Base-by-base conservation (phyloP, 2,888 invertebrate species). In the Sylvicola fuscatus region DNA sequence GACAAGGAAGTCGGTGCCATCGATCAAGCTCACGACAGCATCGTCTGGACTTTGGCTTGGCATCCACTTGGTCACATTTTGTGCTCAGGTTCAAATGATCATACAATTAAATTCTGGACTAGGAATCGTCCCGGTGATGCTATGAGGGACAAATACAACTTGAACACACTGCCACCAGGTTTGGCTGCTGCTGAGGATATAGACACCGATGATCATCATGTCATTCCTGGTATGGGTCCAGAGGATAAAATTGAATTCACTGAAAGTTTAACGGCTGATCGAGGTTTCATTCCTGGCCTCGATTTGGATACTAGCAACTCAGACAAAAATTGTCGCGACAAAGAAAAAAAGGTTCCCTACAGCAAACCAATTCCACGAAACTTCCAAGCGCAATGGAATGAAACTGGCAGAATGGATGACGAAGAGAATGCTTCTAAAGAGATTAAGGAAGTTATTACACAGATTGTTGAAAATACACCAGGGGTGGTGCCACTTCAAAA, bases 31-130 rank as follows among this genome's bases (percentile, higher is more conserved):
- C 98, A 99, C 60, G 98, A 99, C 57, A 92, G 90, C 50, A 93
- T 95, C 52, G 93, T 98, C 3, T 99, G 98, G 98, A 89, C 92
- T 11, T 66, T 98, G 52, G 92, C 93, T 21, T 99, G 98, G 98
- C 98, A 99, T 66, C 98, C 98, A 1, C 64, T 98, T 13, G 98
- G 98, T 1, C 98, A 99, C 51, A 97, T 99, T 47, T 65, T 99
- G 26, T 95, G 93, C 51, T 93, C 97, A 3, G 98, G 97, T 0
- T 97, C 97, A n/a, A 99, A 99, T 61, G 98, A 99, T 61, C 97
- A 98, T 51, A 90, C 95, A 16, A 84, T 79, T 15, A 98, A 98
- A 62, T 99, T 99, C 62, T 99, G 98, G 98, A 95, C 98, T 2
- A 66, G 98, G 42, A 98, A 98, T 61, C 72, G 97, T 33, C 98